phyloP scores from a whole-genome alignment of 2,888 invertebrate species.

The Oscheius sp. region DNA sequence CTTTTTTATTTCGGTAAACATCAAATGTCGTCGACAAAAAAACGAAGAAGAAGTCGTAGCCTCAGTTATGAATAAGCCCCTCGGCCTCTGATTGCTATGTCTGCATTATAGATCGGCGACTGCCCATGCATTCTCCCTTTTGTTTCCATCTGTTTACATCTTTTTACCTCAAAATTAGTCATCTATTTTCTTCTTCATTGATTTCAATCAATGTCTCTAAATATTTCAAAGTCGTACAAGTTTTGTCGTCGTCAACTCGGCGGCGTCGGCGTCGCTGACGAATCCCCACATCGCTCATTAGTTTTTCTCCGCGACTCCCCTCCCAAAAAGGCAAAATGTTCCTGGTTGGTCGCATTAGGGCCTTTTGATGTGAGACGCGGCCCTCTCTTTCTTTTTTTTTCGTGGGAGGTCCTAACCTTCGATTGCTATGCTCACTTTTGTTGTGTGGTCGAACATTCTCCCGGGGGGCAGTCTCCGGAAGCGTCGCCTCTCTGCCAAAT shows the following conservation, averaged over 20 bases:
- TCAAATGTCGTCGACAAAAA: too few relatives aligned
- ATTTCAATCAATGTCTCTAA: background rate
- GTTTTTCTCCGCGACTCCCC: background rate
- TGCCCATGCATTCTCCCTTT: background rate
- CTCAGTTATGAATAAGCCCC: constrained; percentile 28
- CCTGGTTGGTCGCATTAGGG: background rate
- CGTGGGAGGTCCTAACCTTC: too few relatives aligned
- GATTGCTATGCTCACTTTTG: background rate
- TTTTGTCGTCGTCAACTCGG: background rate
- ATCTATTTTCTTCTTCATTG: background rate
- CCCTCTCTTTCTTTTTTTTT: background rate
- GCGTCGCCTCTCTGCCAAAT: too few relatives aligned
- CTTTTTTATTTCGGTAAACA: background rate
- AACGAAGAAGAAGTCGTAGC: too few relatives aligned
- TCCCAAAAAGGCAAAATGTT: background rate
- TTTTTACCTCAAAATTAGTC: background rate
- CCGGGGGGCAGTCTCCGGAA: background rate
- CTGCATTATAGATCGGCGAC: constrained; percentile 34
- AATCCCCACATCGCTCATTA: constrained; percentile 16
- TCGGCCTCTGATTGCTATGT: constrained; percentile 33
- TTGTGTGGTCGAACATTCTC: background rate
- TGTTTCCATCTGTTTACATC: too few relatives aligned
- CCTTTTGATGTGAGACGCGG: constrained; percentile 16
- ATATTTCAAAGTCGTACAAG: background rate
- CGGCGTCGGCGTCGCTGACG: constrained; percentile 1